Base-by-base conservation (phyloP, 2,888 invertebrate genomes). In the Eupeodes luniger region DNA sequence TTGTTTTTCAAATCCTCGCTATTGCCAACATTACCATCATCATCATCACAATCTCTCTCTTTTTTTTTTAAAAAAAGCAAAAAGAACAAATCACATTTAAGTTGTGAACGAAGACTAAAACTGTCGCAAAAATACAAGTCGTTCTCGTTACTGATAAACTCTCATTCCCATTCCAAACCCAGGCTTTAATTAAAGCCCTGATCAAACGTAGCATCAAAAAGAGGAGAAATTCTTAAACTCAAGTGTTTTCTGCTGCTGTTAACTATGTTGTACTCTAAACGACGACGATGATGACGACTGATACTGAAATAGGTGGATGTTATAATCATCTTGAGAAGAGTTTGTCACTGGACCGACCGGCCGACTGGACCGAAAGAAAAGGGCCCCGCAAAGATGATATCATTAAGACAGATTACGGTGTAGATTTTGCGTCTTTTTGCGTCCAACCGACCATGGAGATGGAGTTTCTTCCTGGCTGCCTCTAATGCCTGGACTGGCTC, bases 321-420 rank as follows among this genome's bases (percentile, higher is more conserved):
- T 59, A 77, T 66, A 77, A 70, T 76, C 70, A 70, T 76, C 70
- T 77, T 44, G 55, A 76, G 44, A 64, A 44, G 53, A 59, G 47
- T 74, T 81, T 85, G 67, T 81, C 81, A 81, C 75, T 53, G 57
- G 59, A 70, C 82, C 82, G 75, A 80, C 82, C 82, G 75, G 76
- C 82, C 82, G 75, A 80, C 75, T 53, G 57, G 59, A 70, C 82
- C 82, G 75, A 80, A 69, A 9, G 40, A 69, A 87, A 87, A 83
- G 67, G 83, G 79, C 64, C 72, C 44, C 34, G 11, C 27, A 5
- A 66, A 72, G 70, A 83, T 72, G 86, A 72, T 83, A 77, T 87
- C 86, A 87, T 87, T 83, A 87, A 87, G 82, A 87, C 80, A 83
- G 83, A 87, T 87, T 87, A 83, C 80, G 83, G 72, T 80, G 86